Conservation (phyloP, 2,113 vertebrate species). For the Oceanodroma tethys region DNA sequence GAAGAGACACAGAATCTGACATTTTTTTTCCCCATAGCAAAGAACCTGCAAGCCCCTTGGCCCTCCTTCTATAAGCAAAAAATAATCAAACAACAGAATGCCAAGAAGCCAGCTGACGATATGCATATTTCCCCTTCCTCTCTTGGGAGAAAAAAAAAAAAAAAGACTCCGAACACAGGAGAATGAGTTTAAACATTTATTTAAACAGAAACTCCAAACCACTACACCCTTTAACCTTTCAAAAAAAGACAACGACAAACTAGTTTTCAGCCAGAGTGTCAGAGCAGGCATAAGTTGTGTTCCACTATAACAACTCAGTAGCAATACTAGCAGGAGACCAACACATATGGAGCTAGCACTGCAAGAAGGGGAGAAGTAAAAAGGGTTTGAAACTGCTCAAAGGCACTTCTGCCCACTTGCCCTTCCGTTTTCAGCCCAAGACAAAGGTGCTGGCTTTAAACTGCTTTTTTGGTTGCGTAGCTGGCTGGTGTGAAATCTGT, state of each 20-base stretch:
- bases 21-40: not conserved
- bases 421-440: constrained; percentile 23
- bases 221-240: constrained; percentile 74
- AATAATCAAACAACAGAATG: not conserved
- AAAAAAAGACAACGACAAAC: constrained; percentile 69
- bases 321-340: constrained; percentile 65
- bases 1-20: not conserved
- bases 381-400: constrained; percentile 51
- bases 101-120: not conserved
- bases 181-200: constrained; percentile 74
- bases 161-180: not conserved
- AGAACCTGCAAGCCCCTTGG: not conserved
- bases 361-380: constrained; percentile 49
- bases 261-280: constrained; percentile 70
- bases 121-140: not conserved
- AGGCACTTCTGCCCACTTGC: constrained; percentile 55
- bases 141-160: not conserved
- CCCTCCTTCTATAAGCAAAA: not conserved
- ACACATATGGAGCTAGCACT: constrained; percentile 49
- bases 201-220: constrained; percentile 80
- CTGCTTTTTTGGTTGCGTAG: constrained; percentile 71
- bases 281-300: constrained; percentile 59
- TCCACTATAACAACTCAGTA: constrained; percentile 64
- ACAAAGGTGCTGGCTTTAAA: constrained; percentile 59
- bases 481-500: constrained; percentile 60